Base-by-base conservation (phyloP, 2,888 invertebrate species). In the Brachypalpus laphriformis region DNA sequence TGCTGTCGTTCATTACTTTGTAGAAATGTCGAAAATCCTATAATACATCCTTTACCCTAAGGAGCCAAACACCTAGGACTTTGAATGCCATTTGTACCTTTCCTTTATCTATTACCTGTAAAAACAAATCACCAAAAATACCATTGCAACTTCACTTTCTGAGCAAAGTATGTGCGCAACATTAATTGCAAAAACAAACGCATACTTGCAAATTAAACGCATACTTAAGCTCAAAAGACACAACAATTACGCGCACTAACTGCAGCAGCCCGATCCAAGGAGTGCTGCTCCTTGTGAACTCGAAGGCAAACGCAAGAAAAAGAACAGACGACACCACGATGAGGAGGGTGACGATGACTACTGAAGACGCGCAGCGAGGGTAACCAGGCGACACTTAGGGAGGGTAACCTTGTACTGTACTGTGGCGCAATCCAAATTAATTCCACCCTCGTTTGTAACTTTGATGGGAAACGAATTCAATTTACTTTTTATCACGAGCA, bases 401-500 rank as follows among this genome's bases (percentile, higher is more conserved):
- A 11, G 25, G 25, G 56, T 22, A 45, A 25, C n/a, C n/a, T n/a
- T n/a, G n/a, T n/a, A n/a, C 34, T 16, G 37, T 59, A 59, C 56
- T 71, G 40, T 45, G 42, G 42, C 68, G 57, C 65, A 22, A 71
- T 71, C 76, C 59, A 80, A 85, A 83, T 85, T 85, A 85, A 85
- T 85, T 85, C 85, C 51, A 71, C 70, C 85, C 81, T 85, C 85
- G 85, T 85, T 81, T 71, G 71, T 66, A 81, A 81, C 85, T 85
- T 85, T 85, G 85, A 85, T 85, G 81, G 85, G 71, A 85, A 85
- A 85, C 75, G 85, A 80, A 85, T 85, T 85, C 81, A 85, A 85
- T 85, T 85, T 85, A 85, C 76, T 85, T 81, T 85, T 85, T 85
- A 85, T 81, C 85, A 76, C 75, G 42, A 85, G 71, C 76, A 66